Percentiles rank a stretch among this genome's conserved stretches.
phyloP scores from a whole-genome alignment of 2,113 vertebrate genomes.

The Myotis davidii region DNA sequence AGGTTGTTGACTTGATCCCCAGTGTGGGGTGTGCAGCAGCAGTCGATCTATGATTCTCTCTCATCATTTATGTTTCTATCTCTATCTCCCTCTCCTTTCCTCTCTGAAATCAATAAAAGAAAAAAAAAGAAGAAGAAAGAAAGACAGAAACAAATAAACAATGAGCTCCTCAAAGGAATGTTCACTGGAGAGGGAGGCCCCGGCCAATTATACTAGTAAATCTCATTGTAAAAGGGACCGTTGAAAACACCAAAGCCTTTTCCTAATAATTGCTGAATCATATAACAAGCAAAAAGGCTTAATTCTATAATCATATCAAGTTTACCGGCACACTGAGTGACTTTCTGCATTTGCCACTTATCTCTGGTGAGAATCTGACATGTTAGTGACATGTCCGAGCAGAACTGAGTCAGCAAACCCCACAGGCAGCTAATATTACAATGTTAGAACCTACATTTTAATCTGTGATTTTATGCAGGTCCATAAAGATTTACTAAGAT shows the following conservation, averaged over 20 bases:
- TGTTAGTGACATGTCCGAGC: not conserved
- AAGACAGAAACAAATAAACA: no score
- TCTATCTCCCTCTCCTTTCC: no score
- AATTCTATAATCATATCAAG: conserved; percentile 28
- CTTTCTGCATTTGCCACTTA: not conserved
- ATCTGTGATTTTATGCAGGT: not conserved
- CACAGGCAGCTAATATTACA: not conserved
- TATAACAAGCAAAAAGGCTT: not conserved
- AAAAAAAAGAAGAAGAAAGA: no score
- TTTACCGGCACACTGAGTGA: not conserved
- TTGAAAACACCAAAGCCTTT: conserved; percentile 28
- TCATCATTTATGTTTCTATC: no score
- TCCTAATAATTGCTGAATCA: not conserved
- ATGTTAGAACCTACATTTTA: not conserved
- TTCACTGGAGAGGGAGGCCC: not conserved
- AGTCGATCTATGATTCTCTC: no score
- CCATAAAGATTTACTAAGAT: not conserved
- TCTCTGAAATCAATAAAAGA: no score
- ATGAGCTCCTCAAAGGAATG: not conserved
- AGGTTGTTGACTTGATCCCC: no score
- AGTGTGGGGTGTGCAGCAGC: no score
- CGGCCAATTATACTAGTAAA: not conserved
- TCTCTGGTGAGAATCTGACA: not conserved
- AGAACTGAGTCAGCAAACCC: not conserved
- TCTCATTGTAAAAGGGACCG: not conserved